Evolutionary conservation across 2,797 vertebrate species (phyloP).

Genomic region (Myioborus miniatus): DNA sequence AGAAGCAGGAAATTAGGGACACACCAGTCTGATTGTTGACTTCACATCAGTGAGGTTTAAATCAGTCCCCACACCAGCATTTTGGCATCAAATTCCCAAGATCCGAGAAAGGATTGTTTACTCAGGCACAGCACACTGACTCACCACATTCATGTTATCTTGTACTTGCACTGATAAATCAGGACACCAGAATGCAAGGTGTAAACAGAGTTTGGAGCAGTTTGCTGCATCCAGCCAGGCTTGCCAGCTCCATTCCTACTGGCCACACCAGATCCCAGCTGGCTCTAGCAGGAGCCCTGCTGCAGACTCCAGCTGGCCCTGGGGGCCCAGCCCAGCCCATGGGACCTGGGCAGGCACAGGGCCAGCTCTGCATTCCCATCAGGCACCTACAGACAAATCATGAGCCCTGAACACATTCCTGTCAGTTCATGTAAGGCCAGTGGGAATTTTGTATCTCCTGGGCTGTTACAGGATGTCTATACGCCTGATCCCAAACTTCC

Average conservation of each 20-base stretch:
- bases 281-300: not conserved
- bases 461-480: not conserved
- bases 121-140: not conserved
- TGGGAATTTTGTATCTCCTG: not conserved
- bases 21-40: rapidly evolving
- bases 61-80: not conserved
- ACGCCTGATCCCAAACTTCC: not conserved
- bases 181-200: not conserved
- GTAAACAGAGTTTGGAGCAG: not conserved
- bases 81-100: not conserved
- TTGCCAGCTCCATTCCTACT: not conserved
- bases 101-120: not conserved
- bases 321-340: not conserved
- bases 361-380: not conserved
- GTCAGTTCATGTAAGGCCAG: not conserved
- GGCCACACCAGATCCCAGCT: not conserved
- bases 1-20: not conserved
- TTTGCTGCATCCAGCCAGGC: not conserved
- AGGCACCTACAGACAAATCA: not conserved
- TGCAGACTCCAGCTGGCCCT: not conserved
- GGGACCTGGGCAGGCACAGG: rapidly evolving
- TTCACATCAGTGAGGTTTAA: not conserved
- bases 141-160: not conserved
- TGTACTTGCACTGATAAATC: not conserved
- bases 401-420: not conserved